Conservation (phyloP, 2,888 invertebrate genomes). For the Torymus auratus region DNA sequence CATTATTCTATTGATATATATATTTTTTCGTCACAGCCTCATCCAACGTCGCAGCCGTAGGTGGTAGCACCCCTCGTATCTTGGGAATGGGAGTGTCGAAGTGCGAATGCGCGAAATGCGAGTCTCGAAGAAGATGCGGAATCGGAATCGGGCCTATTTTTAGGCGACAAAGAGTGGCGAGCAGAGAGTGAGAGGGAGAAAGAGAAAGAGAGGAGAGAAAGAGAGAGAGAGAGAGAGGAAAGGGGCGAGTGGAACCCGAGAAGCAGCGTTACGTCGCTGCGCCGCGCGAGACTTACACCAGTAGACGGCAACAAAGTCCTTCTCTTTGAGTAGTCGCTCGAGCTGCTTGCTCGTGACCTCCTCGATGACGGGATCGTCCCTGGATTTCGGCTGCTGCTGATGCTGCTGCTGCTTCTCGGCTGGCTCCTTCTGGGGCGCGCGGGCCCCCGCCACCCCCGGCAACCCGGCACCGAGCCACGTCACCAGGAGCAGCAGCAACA, state of each 20-base stretch:
- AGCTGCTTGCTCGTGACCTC: constrained; percentile 95
- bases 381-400: constrained; percentile 8
- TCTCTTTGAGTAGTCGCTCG: constrained; percentile 91
- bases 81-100: background rate
- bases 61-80: too few species aligned
- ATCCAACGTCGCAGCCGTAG: too few species aligned
- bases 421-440: constrained; percentile 11
- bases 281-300: constrained; percentile 90
- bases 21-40: too few species aligned
- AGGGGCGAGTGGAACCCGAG: background rate
- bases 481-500: constrained; percentile 62
- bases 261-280: background rate
- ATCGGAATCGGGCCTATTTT: constrained; percentile 34
- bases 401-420: constrained; percentile 29
- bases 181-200: constrained; percentile 14
- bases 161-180: constrained; percentile 29
- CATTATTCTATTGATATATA: too few species aligned
- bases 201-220: constrained; percentile 1
- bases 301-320: constrained; percentile 96
- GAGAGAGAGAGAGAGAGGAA: background rate
- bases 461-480: constrained; percentile 50
- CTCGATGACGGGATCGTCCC: constrained; percentile 88
- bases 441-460: constrained; percentile 12
- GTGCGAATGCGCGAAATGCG: background rate
- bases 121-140: too few species aligned